phyloP scores from a whole-genome alignment of 2,888 invertebrate species.

The Leptopilina drosophilae region DNA sequence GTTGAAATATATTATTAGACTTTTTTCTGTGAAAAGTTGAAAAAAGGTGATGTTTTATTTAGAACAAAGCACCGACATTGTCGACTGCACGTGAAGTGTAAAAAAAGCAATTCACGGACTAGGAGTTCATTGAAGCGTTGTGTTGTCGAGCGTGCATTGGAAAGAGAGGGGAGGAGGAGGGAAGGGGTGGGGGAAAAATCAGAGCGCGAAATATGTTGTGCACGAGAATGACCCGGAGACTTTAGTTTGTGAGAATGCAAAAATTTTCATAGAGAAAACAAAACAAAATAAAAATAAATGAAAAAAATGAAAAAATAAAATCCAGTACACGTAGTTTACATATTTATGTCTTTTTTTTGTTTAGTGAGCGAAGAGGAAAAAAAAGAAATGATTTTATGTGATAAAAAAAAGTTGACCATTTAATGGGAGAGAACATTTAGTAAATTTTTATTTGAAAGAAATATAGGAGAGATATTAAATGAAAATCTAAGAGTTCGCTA shows the following conservation, averaged over 20 bases:
- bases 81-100: conserved; percentile 18
- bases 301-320: no score
- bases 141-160: conserved; percentile 20
- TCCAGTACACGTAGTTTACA: no score
- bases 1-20: conserved; percentile 11
- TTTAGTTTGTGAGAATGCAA: neutral
- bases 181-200: neutral
- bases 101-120: conserved; percentile 27
- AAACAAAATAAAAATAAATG: no score
- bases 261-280: conserved; percentile 4
- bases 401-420: no score
- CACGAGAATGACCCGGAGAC: conserved; percentile 13
- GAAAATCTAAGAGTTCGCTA: no score
- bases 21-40: neutral
- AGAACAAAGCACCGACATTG: conserved; percentile 16
- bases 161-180: neutral
- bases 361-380: no score
- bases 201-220: conserved; percentile 33
- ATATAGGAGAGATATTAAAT: no score
- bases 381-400: no score
- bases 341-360: no score
- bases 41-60: conserved; percentile 14
- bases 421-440: no score
- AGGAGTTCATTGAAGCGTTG: conserved; percentile 28
- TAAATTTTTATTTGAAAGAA: no score